Conservation (phyloP, 2,888 invertebrate genomes). For the Nezara viridula region DNA sequence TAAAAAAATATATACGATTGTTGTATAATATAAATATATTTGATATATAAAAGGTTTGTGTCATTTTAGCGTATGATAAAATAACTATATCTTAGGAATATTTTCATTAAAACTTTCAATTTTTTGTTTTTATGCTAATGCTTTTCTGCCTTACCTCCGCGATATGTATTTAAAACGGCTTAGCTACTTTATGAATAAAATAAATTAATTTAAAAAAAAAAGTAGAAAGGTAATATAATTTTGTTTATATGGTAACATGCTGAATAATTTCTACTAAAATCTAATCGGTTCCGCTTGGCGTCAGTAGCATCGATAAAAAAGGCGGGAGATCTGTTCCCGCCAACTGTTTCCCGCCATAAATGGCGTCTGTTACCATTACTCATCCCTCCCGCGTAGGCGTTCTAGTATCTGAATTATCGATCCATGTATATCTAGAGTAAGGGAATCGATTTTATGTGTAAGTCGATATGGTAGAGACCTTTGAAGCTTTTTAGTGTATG, state of each 20-base stretch:
- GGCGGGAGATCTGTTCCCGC: constrained; percentile 26
- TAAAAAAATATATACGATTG: no score
- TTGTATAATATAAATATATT: no score
- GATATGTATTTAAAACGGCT: no score
- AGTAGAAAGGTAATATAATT: background rate
- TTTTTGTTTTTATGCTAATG: no score
- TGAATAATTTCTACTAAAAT: background rate
- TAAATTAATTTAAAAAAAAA: no score
- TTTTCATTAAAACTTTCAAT: no score
- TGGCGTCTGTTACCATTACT: constrained; percentile 20
- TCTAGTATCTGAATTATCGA: background rate
- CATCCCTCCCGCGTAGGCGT: background rate
- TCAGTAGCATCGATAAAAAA: background rate
- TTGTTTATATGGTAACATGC: background rate
- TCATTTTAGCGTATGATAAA: no score
- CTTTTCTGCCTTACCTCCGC: no score
- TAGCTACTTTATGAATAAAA: no score
- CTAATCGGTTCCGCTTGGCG: constrained; percentile 14
- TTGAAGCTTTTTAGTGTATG: background rate
- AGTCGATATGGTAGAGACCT: background rate
- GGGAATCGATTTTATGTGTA: background rate
- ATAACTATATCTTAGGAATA: no score
- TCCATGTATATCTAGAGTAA: background rate
- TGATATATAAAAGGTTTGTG: no score
- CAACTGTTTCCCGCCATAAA: constrained; percentile 36